Percentiles rank a stretch among this genome's conserved stretches.
phyloP scores from a whole-genome alignment of 2,113 vertebrate species.

The Nesogale talazaci region DNA sequence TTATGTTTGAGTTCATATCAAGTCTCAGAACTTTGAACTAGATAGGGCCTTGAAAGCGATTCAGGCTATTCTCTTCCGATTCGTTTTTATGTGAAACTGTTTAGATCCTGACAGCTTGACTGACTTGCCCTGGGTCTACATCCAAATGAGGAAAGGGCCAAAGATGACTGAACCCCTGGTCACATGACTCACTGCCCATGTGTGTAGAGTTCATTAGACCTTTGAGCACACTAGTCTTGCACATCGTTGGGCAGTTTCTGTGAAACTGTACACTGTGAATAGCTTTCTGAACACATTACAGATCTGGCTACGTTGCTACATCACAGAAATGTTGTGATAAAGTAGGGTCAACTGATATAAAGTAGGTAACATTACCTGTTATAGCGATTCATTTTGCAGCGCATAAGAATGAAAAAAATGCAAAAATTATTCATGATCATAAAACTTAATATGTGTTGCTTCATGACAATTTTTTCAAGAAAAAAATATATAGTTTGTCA shows the following conservation, averaged over 20 bases:
- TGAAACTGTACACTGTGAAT: background rate
- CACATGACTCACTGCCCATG: background rate
- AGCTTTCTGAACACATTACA: background rate
- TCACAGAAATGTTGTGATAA: background rate
- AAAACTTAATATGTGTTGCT: background rate
- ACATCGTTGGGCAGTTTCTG: background rate
- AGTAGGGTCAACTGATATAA: background rate
- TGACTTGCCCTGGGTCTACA: background rate
- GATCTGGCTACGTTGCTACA: background rate
- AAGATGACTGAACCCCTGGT: background rate
- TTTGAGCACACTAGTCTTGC: constrained; percentile 4
- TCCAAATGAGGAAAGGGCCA: background rate
- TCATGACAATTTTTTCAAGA: background rate
- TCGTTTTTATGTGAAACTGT: constrained; percentile 34
- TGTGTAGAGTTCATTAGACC: background rate
- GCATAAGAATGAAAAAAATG: background rate
- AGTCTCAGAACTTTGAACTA: constrained; percentile 15
- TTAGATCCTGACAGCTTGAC: background rate
- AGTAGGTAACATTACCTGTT: background rate
- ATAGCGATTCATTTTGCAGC: background rate
- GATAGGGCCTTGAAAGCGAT: constrained; percentile 25
- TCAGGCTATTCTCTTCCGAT: constrained; percentile 19
- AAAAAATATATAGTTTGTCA: background rate
- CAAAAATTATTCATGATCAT: constrained; percentile 21
- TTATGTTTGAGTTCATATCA: constrained; percentile 40